phyloP scores from a whole-genome alignment of 2,888 invertebrate species.

The Macaria notata region DNA sequence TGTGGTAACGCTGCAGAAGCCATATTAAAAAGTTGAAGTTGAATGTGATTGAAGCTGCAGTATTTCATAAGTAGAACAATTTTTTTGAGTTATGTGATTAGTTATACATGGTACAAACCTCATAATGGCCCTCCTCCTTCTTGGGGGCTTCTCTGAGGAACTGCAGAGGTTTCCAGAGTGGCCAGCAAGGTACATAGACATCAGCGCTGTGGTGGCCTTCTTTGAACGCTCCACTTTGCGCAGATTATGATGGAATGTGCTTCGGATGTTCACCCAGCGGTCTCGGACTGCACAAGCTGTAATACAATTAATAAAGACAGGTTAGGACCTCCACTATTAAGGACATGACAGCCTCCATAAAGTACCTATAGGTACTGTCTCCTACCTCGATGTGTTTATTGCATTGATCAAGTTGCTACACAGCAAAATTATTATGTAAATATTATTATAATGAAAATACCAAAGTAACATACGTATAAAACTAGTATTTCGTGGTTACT shows the following conservation, averaged over 20 bases:
- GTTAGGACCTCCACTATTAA: not conserved
- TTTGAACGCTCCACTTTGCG: conserved; percentile 62
- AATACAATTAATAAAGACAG: not conserved
- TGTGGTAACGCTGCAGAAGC: too few species aligned
- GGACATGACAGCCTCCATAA: not conserved
- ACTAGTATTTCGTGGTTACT: too few species aligned
- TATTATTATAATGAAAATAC: too few species aligned
- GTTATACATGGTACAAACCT: conserved; percentile 37
- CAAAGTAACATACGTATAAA: too few species aligned
- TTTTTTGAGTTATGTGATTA: not conserved
- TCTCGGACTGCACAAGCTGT: conserved; percentile 69
- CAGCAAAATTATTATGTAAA: too few species aligned
- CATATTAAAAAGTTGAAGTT: too few species aligned
- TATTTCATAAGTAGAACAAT: not conserved
- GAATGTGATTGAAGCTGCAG: not conserved
- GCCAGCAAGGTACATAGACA: conserved; percentile 71
- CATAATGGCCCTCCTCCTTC: conserved; percentile 48
- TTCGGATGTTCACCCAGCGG: conserved; percentile 74
- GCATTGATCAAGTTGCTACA: too few species aligned
- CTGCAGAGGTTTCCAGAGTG: conserved; percentile 69
- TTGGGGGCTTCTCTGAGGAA: conserved; percentile 56
- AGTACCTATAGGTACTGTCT: not conserved
- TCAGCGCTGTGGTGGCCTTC: conserved; percentile 53
- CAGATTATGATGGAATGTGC: conserved; percentile 72
- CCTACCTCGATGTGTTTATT: too few species aligned